Conservation (phyloP, 1,140 invertebrate genomes). For the Leptinotarsa lineolata region DNA sequence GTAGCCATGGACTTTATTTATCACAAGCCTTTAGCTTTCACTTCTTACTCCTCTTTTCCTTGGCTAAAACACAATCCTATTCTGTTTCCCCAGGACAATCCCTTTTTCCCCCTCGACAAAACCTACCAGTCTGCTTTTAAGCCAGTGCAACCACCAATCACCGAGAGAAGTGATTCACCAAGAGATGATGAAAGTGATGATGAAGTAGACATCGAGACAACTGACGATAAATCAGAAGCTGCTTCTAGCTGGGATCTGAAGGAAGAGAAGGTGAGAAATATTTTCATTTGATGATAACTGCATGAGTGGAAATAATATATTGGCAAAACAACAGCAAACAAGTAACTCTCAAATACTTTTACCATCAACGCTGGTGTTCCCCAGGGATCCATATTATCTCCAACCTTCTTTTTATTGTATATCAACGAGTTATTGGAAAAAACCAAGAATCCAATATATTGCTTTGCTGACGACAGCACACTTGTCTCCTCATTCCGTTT, state of each 20-base stretch:
- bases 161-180: slow-evolving; percentile 39
- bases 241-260: slow-evolving; percentile 44
- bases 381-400: too few species aligned
- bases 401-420: too few species aligned
- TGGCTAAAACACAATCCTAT: slow-evolving; percentile 64
- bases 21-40: slow-evolving; percentile 65
- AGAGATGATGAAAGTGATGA: slow-evolving; percentile 58
- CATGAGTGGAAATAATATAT: too few species aligned
- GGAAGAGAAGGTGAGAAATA: slow-evolving; percentile 46
- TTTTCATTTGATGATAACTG: not conserved
- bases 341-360: too few species aligned
- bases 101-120: slow-evolving; percentile 55
- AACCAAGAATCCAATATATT: too few species aligned
- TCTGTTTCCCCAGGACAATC: slow-evolving; percentile 59
- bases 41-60: slow-evolving; percentile 62
- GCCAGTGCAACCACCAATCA: slow-evolving; percentile 59
- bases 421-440: too few species aligned
- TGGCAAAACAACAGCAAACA: too few species aligned
- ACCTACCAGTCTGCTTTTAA: slow-evolving; percentile 69
- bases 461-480: too few species aligned
- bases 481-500: too few species aligned
- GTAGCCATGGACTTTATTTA: slow-evolving; percentile 73
- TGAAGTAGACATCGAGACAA: slow-evolving; percentile 67
- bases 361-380: too few species aligned
- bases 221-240: slow-evolving; percentile 58